Evolutionary conservation across 2,797 vertebrate species (phyloP), one percentile per base, ranked within the genome.

Genomic region (Gallinago solitaria): DNA sequence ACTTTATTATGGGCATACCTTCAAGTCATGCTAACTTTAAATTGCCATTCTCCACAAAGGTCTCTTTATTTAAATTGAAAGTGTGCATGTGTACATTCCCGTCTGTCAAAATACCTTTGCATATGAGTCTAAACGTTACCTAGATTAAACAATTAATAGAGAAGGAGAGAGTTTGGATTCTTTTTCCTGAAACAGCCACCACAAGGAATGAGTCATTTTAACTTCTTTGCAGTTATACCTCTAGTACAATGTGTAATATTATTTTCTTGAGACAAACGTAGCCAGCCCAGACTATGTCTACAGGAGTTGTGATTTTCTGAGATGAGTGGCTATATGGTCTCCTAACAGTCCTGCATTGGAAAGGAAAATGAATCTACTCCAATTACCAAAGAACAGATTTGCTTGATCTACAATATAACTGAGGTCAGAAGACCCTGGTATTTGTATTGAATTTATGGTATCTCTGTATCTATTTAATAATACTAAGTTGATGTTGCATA

Each of bases 381-480:
- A 93, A 48, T 89, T 97, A 98, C 98, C 98, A 98, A 98, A 98
- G 98, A 98, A 96, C 67, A 95, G 83, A 92, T 96, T 97, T 98
- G 89, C 79, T 97, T 95, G 68, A 87, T 87, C 87, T 96, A 28
- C 92, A 94, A 84, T 96, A 86, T 90, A 93, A 95, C 20, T 74
- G 93, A 96, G 93, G 94, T 91, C 84, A 91, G 95, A 91, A 78
- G 95, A 96, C 93, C 92, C 89, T 97, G 96, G 93, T 97, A 94
- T 97, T 97, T 98, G 96, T 98, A 93, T 97, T 97, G 96, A 92
- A 74, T 68, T 94, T 94, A 65, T 95, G 83, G 16, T 88, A 81
- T 95, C 84, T 95, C 85, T 94, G 69, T 96, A 86, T 87, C 87
- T 95, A 50, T 93, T 86, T 84, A 93, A 81, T 94, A 86, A 84